These are phyloP conservation scores for Harpagifer antarcticus DNA, from an alignment of 2,797 vertebrate species.

Conservation along the genomic window DNA sequence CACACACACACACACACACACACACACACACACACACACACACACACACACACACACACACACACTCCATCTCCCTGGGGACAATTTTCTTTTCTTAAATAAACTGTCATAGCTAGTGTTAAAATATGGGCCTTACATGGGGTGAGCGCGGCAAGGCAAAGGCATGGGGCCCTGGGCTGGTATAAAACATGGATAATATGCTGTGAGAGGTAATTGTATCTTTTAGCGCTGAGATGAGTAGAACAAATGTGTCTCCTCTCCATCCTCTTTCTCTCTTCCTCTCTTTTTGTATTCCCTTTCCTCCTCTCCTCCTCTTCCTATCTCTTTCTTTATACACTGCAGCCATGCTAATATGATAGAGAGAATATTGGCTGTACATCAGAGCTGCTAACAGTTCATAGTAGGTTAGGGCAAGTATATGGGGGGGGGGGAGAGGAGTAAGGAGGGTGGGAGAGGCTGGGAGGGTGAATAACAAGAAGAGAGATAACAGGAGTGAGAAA, in stretches of 20 bases:
- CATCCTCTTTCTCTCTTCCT: conserved; percentile 41
- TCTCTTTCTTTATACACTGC: conserved; percentile 83
- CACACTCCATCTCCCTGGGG: conserved; percentile 89
- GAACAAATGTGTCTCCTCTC: conserved; percentile 94
- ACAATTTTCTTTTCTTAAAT: conserved; percentile 99
- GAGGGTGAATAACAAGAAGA: conserved; percentile 55
- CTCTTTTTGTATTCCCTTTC: conserved; percentile 38
- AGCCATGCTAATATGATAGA: conserved; percentile 98
- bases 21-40: too few species aligned
- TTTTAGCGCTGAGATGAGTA: conserved; percentile 99
- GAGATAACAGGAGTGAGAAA: conserved; percentile 39
- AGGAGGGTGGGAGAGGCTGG: conserved; percentile 36
- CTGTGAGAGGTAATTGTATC: conserved; percentile 99
- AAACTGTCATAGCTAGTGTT: conserved; percentile 99
- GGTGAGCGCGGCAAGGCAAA: conserved; percentile 87
- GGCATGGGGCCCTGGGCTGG: conserved; percentile 91
- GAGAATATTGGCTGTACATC: conserved; percentile 99
- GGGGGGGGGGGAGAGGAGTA: conserved; percentile 21
- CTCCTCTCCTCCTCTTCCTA: conserved; percentile 52
- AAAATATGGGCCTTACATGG: conserved; percentile 95
- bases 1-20: too few species aligned
- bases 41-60: neutral
- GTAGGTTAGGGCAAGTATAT: conserved; percentile 58
- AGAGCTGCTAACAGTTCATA: conserved; percentile 81
- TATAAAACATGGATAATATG: conserved; percentile 99